Base-by-base conservation (phyloP, 2,797 vertebrate genomes). In the Lepilemur septentrionalis region DNA sequence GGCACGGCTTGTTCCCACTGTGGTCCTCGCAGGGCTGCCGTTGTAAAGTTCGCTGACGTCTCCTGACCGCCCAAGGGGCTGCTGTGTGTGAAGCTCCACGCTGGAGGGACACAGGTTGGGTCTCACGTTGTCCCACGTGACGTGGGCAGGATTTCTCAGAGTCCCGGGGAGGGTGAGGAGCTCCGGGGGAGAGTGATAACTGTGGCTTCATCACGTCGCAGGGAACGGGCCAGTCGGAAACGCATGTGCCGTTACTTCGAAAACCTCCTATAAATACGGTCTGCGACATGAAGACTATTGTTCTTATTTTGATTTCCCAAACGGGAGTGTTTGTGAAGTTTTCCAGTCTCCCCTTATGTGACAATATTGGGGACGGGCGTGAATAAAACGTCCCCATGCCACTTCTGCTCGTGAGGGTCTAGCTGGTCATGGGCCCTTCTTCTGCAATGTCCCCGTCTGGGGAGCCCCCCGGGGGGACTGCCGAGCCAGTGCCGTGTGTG, bases 161-260 rank as follows among this genome's bases (percentile, higher is more conserved):
- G 59, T 14, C 30, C 23, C 17, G 22, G 28, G 41, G 43, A 43
- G 43, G 3, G 5, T 4, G 8, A 75, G 35, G 76, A 17, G 7
- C 11, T 2, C 3, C 38, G 38, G 18, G 25, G 13, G 3, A 1
- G 2, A 1, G 4, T 30, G 0, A 20, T 38, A 13, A 8, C n/a
- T 46, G 43, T 4, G 18, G 75, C 20, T 50, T 73, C 28, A 1
- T 48, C 78, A 5, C 25, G 22, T 14, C 6, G 18, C 35, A 6
- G 43, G 65, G 52, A 89, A 76, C 38, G 38, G 15, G 8, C 6
- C 65, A 2, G 22, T 4, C 73, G 76, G 79, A n/a, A 78, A n/a
- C 18, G 14, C 69, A 0, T 11, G 25, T n/a, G 18, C 10, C 25
- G 7, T 57, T 65, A 46, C 59, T 61, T 69, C 50, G 82, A 70